Base-by-base conservation (phyloP, 2,797 vertebrate genomes). In the Coregonus sp. region DNA sequence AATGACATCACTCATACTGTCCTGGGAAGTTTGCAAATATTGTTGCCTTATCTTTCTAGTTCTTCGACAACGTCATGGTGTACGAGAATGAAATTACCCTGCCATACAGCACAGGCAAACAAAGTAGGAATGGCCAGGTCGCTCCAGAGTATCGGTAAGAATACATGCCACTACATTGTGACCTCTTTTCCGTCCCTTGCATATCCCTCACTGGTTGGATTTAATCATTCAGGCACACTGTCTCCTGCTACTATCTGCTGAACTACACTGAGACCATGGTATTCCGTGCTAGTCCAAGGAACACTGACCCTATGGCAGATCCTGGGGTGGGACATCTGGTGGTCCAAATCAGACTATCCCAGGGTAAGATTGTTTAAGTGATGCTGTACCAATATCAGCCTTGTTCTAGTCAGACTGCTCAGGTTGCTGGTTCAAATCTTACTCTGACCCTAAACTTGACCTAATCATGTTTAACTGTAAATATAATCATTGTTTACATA, bases 31-130 rank as follows among this genome's bases (percentile, higher is more conserved):
- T 35, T 50, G 7, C 5, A 47, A 11, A 0, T 18, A 6, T 25
- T 11, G 5, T 29, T 29, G 20, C 18, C 1, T 16, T 73, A 20
- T 61, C 20, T 25, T 33, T 75, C 25, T 35, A 95, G 94, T 94
- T 95, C 84, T 87, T 86, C 15, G 85, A 90, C 18, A 71, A 89
- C 33, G 78, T 91, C 82, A 86, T 95, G 91, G 6, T 94, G n/a
- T 95, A 95, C 81, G 84, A 93, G 66, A 96, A 96, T 75, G 89
- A 92, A 50, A 93, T 96, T 5, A 0, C 81, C 16, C 63, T 92
- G 15, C 0, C 75, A 20, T 72, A 82, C 14, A 2, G 80, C 16
- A 1, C 25, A 18, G 37, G 51, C 6, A 74, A 78, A 14, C 2
- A 33, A 59, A 47, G 40, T 68, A 16, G 50, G 12, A 72, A 29